Percentiles rank a stretch among this genome's conserved stretches.
Evolutionary conservation across 2,113 vertebrate species (phyloP).

Genomic region (Gambusia holbrooki): DNA sequence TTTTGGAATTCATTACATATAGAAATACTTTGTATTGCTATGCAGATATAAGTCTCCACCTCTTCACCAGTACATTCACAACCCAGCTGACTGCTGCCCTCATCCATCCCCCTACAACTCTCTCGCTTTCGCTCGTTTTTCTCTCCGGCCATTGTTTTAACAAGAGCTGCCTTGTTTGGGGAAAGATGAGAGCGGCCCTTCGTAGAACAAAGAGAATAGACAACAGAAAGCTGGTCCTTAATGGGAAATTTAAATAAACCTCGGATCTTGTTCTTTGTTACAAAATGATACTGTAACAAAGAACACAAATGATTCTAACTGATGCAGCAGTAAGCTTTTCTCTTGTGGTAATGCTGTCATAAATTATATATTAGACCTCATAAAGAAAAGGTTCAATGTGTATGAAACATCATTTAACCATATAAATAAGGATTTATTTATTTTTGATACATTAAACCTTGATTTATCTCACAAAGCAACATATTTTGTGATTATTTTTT

Average conservation of each 20-base stretch:
- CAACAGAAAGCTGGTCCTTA: slow-evolving; percentile 21
- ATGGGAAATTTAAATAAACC: not conserved
- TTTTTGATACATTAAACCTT: too few relatives aligned
- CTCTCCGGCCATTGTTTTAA: slow-evolving; percentile 28
- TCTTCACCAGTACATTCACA: not conserved
- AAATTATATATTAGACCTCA: not conserved
- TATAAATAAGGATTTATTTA: not conserved
- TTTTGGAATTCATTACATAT: not conserved
- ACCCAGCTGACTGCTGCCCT: not conserved
- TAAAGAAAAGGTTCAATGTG: not conserved
- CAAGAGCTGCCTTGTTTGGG: slow-evolving; percentile 56
- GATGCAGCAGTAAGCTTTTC: not conserved
- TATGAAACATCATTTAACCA: not conserved
- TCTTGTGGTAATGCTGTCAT: not conserved
- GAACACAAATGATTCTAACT: not conserved
- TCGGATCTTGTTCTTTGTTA: too few relatives aligned
- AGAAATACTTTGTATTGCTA: not conserved
- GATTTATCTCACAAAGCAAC: too few relatives aligned
- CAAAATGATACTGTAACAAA: not conserved
- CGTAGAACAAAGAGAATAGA: slow-evolving; percentile 42
- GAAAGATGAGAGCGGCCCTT: slow-evolving; percentile 38
- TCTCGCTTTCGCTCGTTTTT: not conserved
- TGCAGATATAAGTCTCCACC: not conserved
- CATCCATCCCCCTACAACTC: not conserved
- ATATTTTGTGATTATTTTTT: too few relatives aligned